Evolutionary conservation across 2,888 invertebrate species (phyloP).

Genomic region (Drosophila robusta): DNA sequence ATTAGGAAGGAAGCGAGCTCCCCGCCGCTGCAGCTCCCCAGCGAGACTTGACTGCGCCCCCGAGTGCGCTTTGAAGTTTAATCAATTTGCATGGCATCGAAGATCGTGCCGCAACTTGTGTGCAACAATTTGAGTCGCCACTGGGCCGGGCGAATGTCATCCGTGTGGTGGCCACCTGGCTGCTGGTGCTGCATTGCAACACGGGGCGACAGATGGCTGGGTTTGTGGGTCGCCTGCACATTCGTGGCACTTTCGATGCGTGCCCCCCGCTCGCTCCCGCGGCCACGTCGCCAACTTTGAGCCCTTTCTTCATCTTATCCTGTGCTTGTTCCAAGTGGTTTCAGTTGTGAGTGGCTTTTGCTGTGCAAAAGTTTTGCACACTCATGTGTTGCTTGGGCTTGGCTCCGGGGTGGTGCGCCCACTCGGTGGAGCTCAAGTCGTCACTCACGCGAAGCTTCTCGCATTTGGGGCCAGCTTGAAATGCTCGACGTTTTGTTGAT

Average conservation of each 20-base stretch:
- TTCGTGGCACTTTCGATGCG: constrained; percentile 47
- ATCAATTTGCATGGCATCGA: constrained; percentile 43
- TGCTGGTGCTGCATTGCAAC: constrained; percentile 32
- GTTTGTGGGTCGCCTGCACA: constrained; percentile 60
- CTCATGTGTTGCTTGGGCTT: constrained; percentile 42
- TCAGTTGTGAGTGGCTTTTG: constrained; percentile 76
- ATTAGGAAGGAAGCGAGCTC: constrained; percentile 19
- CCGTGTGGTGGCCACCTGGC: neutral
- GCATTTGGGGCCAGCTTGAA: constrained; percentile 16
- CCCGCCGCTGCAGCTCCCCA: constrained; percentile 14
- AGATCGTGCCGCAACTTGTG: constrained; percentile 53
- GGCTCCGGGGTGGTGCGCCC: constrained; percentile 1
- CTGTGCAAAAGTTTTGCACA: constrained; percentile 63
- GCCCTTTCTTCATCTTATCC: constrained; percentile 13
- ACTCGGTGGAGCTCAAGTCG: constrained; percentile 58
- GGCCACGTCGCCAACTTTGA: too few relatives aligned
- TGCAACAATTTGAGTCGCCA: constrained; percentile 44
- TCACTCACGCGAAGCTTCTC: constrained; percentile 66
- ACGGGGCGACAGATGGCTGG: constrained; percentile 54
- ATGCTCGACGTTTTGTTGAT: constrained; percentile 54
- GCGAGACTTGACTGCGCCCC: neutral
- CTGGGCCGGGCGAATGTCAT: constrained; percentile 26
- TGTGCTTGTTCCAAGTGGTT: constrained; percentile 71
- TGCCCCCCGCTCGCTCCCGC: neutral
- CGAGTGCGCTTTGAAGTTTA: constrained; percentile 12